Base-by-base conservation (phyloP, 2,888 invertebrate genomes). In the Heliconius sara region DNA sequence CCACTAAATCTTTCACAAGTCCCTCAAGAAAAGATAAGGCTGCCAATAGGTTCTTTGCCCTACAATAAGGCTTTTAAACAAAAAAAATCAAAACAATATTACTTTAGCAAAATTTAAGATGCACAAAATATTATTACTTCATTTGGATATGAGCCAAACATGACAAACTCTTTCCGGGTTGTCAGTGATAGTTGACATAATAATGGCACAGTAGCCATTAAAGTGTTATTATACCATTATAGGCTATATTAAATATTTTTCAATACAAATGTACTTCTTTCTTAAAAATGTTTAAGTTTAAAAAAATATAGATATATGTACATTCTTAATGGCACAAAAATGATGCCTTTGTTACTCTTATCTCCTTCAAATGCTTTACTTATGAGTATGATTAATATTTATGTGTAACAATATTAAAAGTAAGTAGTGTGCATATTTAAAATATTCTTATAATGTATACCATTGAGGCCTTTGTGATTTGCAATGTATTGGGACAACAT, bases 121-220 rank as follows among this genome's bases (percentile, higher is more conserved):
- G 9, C 34, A 66, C 27, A 57, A 27, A 27, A 39, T 7, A 67
- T 27, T 57, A 73, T 60, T 67, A 43, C 73, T 67, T 67, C 72
- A 67, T 67, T 78, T 68, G 78, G 74, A 39, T 25, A 43, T 27
- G 30, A 34, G 74, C 78, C 74, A 74, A 78, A 60, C 68, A 43
- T 78, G 22, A 43, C n/a, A 68, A 13, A 77, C n/a, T 43, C 57
- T 73, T 68, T 60, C 57, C 22, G 43, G 39, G 67, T 52, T 60
- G 39, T 19, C 19, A 74, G 22, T 60, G 57, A 16, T 68, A 60
- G 57, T 74, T 57, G 65, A 57, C 22, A 73, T 66, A 67, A 67
- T 67, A 71, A 77, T 66, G 66, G n/a, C 25, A 43, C 39, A 34
- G 34, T 34, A n/a, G 25, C 65, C 22, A 60, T 74, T 73, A 72